Evolutionary conservation across 37 sponge, comb jelly and placozoan genomes (phyloP), one percentile per base, ranked within the genome.

Genomic region (Crambe crambe): DNA sequence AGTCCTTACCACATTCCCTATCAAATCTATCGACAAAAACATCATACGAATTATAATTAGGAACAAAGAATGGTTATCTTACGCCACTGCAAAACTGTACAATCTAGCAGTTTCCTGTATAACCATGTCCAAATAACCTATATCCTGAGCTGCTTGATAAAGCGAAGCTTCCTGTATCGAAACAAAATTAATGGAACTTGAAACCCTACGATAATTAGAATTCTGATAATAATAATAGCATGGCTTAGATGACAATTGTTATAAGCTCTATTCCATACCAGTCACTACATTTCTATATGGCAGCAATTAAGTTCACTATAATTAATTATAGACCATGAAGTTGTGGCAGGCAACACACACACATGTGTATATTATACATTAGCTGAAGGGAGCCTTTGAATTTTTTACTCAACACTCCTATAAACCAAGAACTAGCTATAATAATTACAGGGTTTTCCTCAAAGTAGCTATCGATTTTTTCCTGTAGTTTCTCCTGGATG

Each of bases 91-190:
- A 36, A 89, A 80, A 57, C 89, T 85, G 42, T 87, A 87, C 42
- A 87, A 41, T 42, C 95, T 80, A 37, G 90, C 68, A 62, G 95
- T 85, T 68, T 94, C 95, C 35, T 85, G 74, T n/a, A 94, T 20
- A 0, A 88, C 86, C 88, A 86, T 81, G 32, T 90, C 91, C 47
- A 94, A 54, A 57, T 94, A 94, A 17, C 73, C 75, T 47, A 94
- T 75, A 8, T 87, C 68, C 66, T 87, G 84, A 47, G 85, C 39
- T 29, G 88, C 92, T 37, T 91, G 84, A 62, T 87, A 91, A 76
- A 87, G 37, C 54, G 81, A 71, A 9, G 71, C 42, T 23, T 87
- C 92, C 91, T 90, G 38, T 30, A 73, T 32, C 10, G 37, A 9
- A 37, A n/a, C 21, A 42, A 35, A 73, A 31, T 42, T 25, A 15